Evolutionary conservation across 2,888 invertebrate species (phyloP), one percentile per base, ranked within the genome.

Genomic region (Tenthredo notha): DNA sequence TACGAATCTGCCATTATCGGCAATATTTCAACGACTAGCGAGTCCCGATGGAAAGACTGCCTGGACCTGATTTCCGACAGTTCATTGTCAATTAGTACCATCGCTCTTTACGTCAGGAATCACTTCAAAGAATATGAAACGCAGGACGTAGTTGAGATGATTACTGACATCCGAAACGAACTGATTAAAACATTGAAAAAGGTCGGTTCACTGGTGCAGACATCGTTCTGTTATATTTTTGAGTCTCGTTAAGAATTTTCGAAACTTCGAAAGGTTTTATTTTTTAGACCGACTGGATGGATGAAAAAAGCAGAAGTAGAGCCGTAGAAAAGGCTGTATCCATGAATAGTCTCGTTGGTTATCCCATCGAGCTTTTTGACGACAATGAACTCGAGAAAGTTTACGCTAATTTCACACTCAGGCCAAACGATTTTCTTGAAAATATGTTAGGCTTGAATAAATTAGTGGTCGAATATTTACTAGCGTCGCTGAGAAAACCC

Each of bases 1-100:
- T 98, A 97, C 93, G 96, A 0, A 94, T 98, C 10, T 97, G 97
- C 9, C 98, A 98, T 72, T 3, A 37, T 43, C 1, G 37, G 98
- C 10, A 97, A 97, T 10, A 98, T 12, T 0, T 96, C 96, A 92
- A 97, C 97, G 0, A 98, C 98, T 92, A 94, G 97, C 84, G 97
- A 98, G 92, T 96, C 98, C 70, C 95, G 98, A 25, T 98, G 98
- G 98, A 98, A 98, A 94, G 98, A 98, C 92, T 98, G 98, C 92
- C 96, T 97, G 33, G 97, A 97, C 88, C 96, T 97, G 15, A 95
- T 97, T 40, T 95, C 97, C 87, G 96, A 96, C 90, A 97, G 97
- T 92, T 94, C 97, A 93, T 72, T 72, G 43, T 95, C 96, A 10
- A 96, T 97, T 85, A 96, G 97, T 15, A 96, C 97, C 47, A 98